Conservation (phyloP, 92 coral and sea anemone genomes). For the Epizoanthus rinbou region DNA sequence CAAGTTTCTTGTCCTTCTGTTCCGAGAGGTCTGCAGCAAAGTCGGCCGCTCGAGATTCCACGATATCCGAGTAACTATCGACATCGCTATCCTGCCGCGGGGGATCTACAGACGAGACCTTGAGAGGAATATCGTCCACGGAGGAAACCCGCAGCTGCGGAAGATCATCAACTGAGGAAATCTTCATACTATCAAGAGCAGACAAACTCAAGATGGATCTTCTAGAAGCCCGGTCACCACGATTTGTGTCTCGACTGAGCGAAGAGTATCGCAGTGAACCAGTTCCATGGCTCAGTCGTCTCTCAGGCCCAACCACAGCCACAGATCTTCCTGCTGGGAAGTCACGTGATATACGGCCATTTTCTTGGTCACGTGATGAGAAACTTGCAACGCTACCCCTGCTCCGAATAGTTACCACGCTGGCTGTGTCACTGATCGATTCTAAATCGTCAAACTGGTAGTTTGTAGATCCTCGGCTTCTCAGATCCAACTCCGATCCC, state of each 20-base stretch:
- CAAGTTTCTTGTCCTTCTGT: neutral
- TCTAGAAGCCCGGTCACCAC: slow-evolving; percentile 23
- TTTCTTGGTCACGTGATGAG: slow-evolving; percentile 29
- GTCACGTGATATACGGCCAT: slow-evolving; percentile 26
- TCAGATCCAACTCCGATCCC: slow-evolving; percentile 78
- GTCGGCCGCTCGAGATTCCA: slow-evolving; percentile 41
- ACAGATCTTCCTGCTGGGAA: slow-evolving; percentile 31
- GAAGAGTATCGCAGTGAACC: slow-evolving; percentile 34
- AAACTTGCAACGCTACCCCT: slow-evolving; percentile 33
- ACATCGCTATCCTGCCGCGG: slow-evolving; percentile 51
- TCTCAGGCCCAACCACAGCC: slow-evolving; percentile 38
- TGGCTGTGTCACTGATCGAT: slow-evolving; percentile 50
- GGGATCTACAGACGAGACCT: slow-evolving; percentile 27
- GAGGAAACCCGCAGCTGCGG: slow-evolving; percentile 55
- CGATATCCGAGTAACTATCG: slow-evolving; percentile 90
- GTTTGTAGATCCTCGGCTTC: slow-evolving; percentile 61
- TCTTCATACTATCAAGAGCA: slow-evolving; percentile 37
- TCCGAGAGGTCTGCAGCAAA: slow-evolving; percentile 4
- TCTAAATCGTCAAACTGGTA: slow-evolving; percentile 56
- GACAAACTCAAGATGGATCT: slow-evolving; percentile 39
- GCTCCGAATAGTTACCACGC: slow-evolving; percentile 55
- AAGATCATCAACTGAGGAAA: slow-evolving; percentile 68
- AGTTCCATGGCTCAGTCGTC: slow-evolving; percentile 15
- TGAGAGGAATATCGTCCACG: slow-evolving; percentile 62
- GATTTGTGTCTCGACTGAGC: neutral